Evolutionary conservation across 1,140 invertebrate species (phyloP).

Genomic region (Drosophila fuyamai): DNA sequence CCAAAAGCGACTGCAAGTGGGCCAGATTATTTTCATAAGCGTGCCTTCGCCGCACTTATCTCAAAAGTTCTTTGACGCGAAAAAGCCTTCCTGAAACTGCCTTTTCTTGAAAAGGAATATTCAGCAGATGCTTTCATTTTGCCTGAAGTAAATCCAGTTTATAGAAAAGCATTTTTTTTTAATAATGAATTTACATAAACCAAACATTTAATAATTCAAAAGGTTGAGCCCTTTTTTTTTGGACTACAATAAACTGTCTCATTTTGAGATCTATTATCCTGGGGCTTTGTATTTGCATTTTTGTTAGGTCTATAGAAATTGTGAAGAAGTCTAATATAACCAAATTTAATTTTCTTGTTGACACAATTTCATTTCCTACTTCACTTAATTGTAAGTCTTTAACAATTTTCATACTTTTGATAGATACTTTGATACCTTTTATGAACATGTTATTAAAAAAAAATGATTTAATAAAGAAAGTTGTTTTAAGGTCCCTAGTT

Average conservation of each 20-base stretch:
- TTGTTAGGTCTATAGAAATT: neutral
- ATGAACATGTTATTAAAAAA: too few relatives aligned
- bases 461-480: too few relatives aligned
- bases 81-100: neutral
- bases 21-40: constrained; percentile 40
- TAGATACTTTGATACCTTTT: too few relatives aligned
- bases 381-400: too few relatives aligned
- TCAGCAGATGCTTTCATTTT: neutral
- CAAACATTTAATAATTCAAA: neutral
- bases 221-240: neutral
- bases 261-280: too few relatives aligned
- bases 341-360: too few relatives aligned
- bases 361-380: too few relatives aligned
- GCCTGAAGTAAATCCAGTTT: neutral
- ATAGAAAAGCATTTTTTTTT: neutral
- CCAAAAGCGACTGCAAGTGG: constrained; percentile 15
- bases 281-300: too few relatives aligned
- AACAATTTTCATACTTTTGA: too few relatives aligned
- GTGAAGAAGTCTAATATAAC: neutral
- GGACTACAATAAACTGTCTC: too few relatives aligned
- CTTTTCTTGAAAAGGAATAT: neutral
- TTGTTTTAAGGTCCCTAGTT: too few relatives aligned
- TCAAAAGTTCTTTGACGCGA: constrained; percentile 6
- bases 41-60: neutral
- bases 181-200: neutral